phyloP scores from a whole-genome alignment of 1,140 invertebrate species.

The Drosophila ironensis region DNA sequence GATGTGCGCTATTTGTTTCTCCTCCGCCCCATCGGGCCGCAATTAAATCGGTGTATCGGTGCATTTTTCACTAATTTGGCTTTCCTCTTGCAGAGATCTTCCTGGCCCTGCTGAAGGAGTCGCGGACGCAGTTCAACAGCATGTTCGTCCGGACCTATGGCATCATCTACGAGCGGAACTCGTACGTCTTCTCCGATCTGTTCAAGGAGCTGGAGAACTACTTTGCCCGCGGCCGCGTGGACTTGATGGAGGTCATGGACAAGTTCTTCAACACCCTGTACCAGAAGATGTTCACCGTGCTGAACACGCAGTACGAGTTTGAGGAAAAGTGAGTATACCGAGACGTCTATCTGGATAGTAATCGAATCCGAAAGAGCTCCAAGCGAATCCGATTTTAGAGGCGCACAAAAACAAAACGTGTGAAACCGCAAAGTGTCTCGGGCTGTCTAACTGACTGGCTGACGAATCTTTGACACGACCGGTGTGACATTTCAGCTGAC shows the following conservation, averaged over 20 bases:
- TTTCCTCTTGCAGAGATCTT: conserved; percentile 89
- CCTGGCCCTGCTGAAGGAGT: conserved; percentile 90
- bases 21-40: background rate
- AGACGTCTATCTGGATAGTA: background rate
- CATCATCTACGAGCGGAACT: conserved; percentile 96
- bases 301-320: conserved; percentile 95
- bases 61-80: conserved; percentile 26
- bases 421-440: conserved; percentile 73
- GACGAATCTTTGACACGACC: conserved; percentile 50
- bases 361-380: conserved; percentile 25
- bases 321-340: conserved; percentile 88
- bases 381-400: conserved; percentile 41
- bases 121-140: conserved; percentile 92
- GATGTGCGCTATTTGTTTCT: conserved; percentile 43
- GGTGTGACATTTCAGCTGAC: conserved; percentile 65
- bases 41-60: conserved; percentile 13
- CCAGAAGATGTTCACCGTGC: conserved; percentile 97
- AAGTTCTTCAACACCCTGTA: conserved; percentile 96
- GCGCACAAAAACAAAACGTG: conserved; percentile 51
- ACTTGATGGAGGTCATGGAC: conserved; percentile 93
- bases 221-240: conserved; percentile 90
- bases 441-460: conserved; percentile 16
- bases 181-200: conserved; percentile 95
- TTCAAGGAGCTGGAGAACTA: conserved; percentile 95
- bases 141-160: conserved; percentile 98